These are phyloP conservation scores for Anomalospiza imberbis DNA, from an alignment of 2,797 vertebrate species.

Conservation along the genomic window DNA sequence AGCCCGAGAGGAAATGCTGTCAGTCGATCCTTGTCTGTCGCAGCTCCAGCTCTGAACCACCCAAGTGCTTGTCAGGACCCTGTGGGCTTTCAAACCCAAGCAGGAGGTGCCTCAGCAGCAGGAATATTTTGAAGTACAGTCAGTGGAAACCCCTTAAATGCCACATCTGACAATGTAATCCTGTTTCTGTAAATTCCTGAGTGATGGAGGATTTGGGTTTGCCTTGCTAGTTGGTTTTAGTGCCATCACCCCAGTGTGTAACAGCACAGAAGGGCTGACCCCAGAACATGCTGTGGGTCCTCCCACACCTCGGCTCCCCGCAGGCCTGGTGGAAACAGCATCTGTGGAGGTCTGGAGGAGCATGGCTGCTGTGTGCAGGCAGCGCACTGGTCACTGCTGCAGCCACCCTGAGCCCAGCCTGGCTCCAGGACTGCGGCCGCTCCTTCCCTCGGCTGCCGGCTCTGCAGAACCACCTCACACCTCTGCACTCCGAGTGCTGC, in stretches of 20 bases:
- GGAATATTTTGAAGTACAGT: not conserved
- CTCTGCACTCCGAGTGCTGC: rapidly evolving
- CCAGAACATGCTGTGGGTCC: not conserved
- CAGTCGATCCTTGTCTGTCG: not conserved
- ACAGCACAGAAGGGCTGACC: not conserved
- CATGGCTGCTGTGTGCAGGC: not conserved
- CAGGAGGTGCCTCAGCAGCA: not conserved
- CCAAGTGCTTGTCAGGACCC: rapidly evolving
- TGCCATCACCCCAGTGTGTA: rapidly evolving
- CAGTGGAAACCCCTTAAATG: not conserved
- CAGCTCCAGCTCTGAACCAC: not conserved
- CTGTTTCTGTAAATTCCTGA: not conserved
- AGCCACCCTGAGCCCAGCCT: not conserved
- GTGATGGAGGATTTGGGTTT: not conserved
- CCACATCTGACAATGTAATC: not conserved
- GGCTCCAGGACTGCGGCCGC: not conserved
- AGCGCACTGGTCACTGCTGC: not conserved
- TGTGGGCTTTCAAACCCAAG: not conserved
- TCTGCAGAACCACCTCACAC: rapidly evolving
- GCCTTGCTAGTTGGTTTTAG: not conserved
- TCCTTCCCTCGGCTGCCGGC: not conserved
- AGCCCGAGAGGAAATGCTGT: not conserved
- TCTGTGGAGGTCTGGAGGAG: not conserved
- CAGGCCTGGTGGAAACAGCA: not conserved
- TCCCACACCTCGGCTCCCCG: not conserved